These are phyloP conservation scores for Dermochelys coriacea DNA, from an alignment of 2,797 vertebrate genomes.

Conservation along the genomic window DNA sequence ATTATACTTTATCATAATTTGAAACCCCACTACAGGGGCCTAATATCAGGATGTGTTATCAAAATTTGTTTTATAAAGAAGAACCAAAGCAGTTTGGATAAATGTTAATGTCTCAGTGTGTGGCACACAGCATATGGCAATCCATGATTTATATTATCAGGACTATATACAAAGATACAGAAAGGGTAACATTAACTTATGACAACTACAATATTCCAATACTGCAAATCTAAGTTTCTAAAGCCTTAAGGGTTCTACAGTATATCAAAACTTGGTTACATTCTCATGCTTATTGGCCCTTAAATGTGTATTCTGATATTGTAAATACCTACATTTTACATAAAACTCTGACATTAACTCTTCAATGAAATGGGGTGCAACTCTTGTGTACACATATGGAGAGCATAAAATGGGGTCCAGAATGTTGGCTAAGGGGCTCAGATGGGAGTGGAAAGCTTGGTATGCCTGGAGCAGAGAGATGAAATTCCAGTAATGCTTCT, in stretches of 20 bases:
- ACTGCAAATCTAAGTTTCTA: conserved; percentile 65
- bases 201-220: conserved; percentile 62
- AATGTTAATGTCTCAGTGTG: neutral
- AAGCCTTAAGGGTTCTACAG: conserved; percentile 62
- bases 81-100: conserved; percentile 1
- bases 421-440: neutral
- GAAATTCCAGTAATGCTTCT: neutral
- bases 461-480: neutral
- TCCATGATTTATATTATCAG: conserved; percentile 28
- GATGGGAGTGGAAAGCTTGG: neutral
- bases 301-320: conserved; percentile 63
- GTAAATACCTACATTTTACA: conserved; percentile 65
- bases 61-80: neutral
- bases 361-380: conserved; percentile 3
- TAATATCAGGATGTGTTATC: neutral
- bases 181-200: conserved; percentile 54
- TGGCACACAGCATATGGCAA: conserved; percentile 36
- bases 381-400: neutral
- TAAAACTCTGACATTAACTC: conserved; percentile 29
- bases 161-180: neutral
- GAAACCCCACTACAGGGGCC: neutral
- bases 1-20: neutral
- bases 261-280: conserved; percentile 63
- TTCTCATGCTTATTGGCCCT: conserved; percentile 47
- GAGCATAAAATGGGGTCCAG: fast-evolving